phyloP scores from a whole-genome alignment of 2,797 vertebrate genomes.

The Xenopus petersii region DNA sequence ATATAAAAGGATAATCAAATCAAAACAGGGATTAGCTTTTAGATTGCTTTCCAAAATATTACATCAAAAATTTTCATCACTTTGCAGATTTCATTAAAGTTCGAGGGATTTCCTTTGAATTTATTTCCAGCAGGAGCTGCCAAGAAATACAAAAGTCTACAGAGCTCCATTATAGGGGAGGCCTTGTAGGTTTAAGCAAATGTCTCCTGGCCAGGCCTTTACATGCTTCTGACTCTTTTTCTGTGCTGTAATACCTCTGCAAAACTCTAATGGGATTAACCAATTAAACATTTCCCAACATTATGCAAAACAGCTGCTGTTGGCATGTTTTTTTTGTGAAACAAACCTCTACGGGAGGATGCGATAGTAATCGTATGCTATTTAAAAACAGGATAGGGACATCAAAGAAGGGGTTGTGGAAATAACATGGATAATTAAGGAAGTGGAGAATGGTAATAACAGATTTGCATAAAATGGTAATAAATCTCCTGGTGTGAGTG shows the following conservation, averaged over 20 bases:
- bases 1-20: constrained; percentile 7
- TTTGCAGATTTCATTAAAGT: constrained; percentile 65
- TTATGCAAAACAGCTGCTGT: constrained; percentile 87
- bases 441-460: constrained; percentile 94
- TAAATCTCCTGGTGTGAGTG: constrained; percentile 91
- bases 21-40: constrained; percentile 41
- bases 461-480: constrained; percentile 98
- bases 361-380: constrained; percentile 90
- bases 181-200: constrained; percentile 71
- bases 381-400: constrained; percentile 99
- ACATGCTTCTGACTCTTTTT: constrained; percentile 74
- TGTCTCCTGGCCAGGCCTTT: constrained; percentile 71
- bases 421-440: constrained; percentile 99
- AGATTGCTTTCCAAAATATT: constrained; percentile 57
- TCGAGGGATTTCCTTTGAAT: constrained; percentile 66
- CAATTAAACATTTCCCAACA: constrained; percentile 90
- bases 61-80: constrained; percentile 65
- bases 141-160: constrained; percentile 63
- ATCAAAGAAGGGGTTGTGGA: constrained; percentile 94
- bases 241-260: constrained; percentile 74
- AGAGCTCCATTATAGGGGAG: constrained; percentile 65
- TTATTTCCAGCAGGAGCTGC: constrained; percentile 57
- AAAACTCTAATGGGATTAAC: constrained; percentile 83
- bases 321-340: constrained; percentile 91
- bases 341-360: constrained; percentile 88